phyloP scores from a whole-genome alignment of 2,888 invertebrate species.

The Aporophyla lueneburgensis region DNA sequence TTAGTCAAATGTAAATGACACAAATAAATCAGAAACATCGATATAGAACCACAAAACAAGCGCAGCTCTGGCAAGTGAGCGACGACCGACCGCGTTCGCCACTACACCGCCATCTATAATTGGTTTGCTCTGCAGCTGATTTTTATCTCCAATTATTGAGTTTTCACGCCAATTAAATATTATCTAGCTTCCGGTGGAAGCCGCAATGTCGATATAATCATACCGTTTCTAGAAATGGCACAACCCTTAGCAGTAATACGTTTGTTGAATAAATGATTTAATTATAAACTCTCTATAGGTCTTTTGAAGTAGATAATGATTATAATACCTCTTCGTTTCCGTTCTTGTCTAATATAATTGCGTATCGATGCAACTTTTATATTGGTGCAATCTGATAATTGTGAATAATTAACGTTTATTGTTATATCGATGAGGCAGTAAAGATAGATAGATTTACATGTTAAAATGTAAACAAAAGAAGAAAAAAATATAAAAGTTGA shows the following conservation, averaged over 20 bases:
- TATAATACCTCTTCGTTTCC: conserved; percentile 38
- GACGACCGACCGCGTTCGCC: conserved; percentile 77
- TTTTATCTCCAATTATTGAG: conserved; percentile 90
- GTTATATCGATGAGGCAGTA: not conserved
- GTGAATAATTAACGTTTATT: not conserved
- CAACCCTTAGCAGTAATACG: conserved; percentile 63
- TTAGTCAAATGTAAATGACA: no score
- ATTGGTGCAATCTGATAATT: not conserved
- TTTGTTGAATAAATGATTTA: conserved; percentile 68
- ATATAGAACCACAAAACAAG: conserved; percentile 31
- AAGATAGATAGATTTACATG: not conserved
- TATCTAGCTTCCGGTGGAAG: conserved; percentile 87
- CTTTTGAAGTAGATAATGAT: conserved; percentile 35
- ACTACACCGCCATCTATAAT: conserved; percentile 86
- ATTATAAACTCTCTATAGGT: conserved; percentile 57
- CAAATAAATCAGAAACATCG: conserved; percentile 22
- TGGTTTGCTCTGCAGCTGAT: conserved; percentile 86
- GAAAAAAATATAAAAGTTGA: no score
- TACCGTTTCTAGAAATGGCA: conserved; percentile 72
- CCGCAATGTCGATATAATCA: conserved; percentile 79
- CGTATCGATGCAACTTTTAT: not conserved
- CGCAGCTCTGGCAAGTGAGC: conserved; percentile 72
- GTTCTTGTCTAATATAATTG: conserved; percentile 20
- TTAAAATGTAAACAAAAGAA: not conserved
- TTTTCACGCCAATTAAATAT: conserved; percentile 90